These are phyloP conservation scores for Lysandra bellargus DNA, from an alignment of 2,888 invertebrate species.

Conservation along the genomic window DNA sequence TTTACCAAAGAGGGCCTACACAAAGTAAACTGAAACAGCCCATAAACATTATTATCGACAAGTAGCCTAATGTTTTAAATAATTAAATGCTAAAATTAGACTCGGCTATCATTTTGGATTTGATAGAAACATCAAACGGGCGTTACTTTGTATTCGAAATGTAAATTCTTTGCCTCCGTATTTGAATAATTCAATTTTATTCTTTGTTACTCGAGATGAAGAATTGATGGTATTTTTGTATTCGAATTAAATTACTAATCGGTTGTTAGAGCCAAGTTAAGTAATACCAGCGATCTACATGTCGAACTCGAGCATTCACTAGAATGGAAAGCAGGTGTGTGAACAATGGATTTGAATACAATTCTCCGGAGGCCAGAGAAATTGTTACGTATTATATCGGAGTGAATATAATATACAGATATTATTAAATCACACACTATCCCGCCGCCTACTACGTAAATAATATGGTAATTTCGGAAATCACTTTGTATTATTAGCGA, in stretches of 20 bases:
- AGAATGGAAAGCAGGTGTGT: not conserved
- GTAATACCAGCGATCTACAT: not conserved
- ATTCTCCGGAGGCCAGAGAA: slow-evolving; percentile 1
- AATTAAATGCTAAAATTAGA: not conserved
- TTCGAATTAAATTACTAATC: not conserved
- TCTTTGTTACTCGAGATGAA: slow-evolving; percentile 17
- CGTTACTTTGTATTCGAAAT: slow-evolving; percentile 21
- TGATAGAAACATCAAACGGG: slow-evolving; percentile 21
- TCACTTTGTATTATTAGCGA: slow-evolving; percentile 18
- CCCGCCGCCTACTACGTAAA: not conserved
- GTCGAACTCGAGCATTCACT: not conserved
- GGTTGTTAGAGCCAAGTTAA: not conserved
- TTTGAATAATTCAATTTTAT: slow-evolving; percentile 19
- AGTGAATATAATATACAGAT: slow-evolving; percentile 20
- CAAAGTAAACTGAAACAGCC: not conserved
- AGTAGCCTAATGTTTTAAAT: not conserved
- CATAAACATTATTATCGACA: not conserved
- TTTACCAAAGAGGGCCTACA: not conserved
- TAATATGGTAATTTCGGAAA: slow-evolving; percentile 2
- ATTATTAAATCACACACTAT: not conserved
- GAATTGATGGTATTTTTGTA: not conserved
- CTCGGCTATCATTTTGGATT: not conserved
- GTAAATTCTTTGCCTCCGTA: slow-evolving; percentile 14
- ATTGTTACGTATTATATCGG: not conserved
- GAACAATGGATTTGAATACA: slow-evolving; percentile 4